phyloP scores from a whole-genome alignment of 2,797 vertebrate genomes.

The Trematomus bernacchii region DNA sequence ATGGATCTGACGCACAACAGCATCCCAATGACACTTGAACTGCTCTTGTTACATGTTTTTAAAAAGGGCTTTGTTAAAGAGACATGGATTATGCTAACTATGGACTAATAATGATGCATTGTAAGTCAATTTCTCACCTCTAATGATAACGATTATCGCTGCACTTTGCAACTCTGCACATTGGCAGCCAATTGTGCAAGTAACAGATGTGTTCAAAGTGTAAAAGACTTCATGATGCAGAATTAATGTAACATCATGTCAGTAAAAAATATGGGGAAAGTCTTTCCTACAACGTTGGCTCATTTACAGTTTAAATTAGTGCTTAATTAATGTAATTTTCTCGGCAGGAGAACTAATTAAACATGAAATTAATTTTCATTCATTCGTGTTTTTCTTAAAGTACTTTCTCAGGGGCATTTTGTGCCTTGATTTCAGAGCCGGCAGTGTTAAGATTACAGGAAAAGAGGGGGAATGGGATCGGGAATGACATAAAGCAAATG shows the following conservation, averaged over 20 bases:
- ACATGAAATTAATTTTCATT: background rate
- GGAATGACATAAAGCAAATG: background rate
- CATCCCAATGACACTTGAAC: slow-evolving; percentile 19
- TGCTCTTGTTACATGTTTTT: slow-evolving; percentile 15
- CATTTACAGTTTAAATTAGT: background rate
- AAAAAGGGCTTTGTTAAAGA: slow-evolving; percentile 10
- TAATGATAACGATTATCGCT: background rate
- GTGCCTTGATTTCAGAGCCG: background rate
- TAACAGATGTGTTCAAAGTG: background rate
- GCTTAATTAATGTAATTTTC: background rate
- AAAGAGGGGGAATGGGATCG: background rate
- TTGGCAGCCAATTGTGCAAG: background rate
- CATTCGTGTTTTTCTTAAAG: background rate
- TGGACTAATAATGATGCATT: slow-evolving; percentile 1
- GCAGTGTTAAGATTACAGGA: background rate
- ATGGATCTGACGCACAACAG: slow-evolving; percentile 8
- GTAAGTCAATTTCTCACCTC: slow-evolving; percentile 5
- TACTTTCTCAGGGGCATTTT: background rate
- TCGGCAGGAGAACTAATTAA: background rate
- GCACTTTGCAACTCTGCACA: background rate
- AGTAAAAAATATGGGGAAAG: background rate
- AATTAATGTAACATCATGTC: background rate
- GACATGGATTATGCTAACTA: background rate
- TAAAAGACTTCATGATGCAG: slow-evolving; percentile 1
- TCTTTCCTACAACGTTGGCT: background rate